These are phyloP conservation scores for Drosophila melanica DNA, from an alignment of 1,140 invertebrate species.

Conservation along the genomic window DNA sequence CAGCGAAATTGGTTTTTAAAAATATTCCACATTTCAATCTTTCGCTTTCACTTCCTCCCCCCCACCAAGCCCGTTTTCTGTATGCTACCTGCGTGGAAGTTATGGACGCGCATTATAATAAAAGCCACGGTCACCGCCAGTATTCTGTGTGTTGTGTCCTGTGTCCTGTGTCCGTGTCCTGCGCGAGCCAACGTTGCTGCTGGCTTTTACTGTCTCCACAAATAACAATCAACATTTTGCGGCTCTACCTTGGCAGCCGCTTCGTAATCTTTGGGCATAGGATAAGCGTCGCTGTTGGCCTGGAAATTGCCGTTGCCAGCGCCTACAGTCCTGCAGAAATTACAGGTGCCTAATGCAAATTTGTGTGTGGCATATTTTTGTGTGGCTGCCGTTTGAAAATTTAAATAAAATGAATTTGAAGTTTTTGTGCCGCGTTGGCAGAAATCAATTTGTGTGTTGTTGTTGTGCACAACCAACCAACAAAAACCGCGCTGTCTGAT, in stretches of 20 bases:
- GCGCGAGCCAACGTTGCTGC: constrained; percentile 7
- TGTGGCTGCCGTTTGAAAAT: constrained; percentile 34
- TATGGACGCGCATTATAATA: constrained; percentile 65
- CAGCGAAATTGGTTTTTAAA: constrained; percentile 81
- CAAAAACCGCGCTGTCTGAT: constrained; percentile 26
- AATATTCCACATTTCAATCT: constrained; percentile 82
- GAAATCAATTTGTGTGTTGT: constrained; percentile 44
- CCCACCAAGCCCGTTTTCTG: neutral
- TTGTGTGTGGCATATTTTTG: constrained; percentile 73
- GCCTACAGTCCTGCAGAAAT: constrained; percentile 52
- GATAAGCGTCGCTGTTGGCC: constrained; percentile 53
- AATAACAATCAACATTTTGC: constrained; percentile 75
- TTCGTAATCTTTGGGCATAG: constrained; percentile 43
- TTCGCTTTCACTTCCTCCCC: constrained; percentile 24
- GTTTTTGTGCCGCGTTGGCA: constrained; percentile 53
- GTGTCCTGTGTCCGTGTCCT: constrained; percentile 38
- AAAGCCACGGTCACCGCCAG: constrained; percentile 49
- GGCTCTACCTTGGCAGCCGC: constrained; percentile 23
- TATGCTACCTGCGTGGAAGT: constrained; percentile 59
- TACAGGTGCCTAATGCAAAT: constrained; percentile 81
- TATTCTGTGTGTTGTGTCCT: constrained; percentile 2
- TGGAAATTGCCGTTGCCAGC: constrained; percentile 58
- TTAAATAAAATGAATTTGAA: constrained; percentile 56
- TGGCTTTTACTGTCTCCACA: constrained; percentile 79
- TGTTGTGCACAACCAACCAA: neutral